phyloP scores from a whole-genome alignment of 1,140 invertebrate genomes.

The Drosophila lini region DNA sequence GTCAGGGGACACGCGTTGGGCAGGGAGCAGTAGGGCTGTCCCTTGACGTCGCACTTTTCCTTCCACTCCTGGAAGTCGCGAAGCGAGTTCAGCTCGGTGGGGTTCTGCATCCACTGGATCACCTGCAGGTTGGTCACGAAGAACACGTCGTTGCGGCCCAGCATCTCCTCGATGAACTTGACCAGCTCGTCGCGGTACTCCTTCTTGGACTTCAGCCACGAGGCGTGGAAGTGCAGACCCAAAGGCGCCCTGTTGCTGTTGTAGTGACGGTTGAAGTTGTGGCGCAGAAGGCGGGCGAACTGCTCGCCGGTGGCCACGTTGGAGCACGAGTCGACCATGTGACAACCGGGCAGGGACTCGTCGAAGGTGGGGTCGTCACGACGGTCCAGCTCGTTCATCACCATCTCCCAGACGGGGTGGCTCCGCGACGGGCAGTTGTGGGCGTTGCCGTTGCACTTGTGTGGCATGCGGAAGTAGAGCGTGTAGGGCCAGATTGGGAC shows the following conservation, averaged over 20 bases:
- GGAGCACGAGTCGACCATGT: slow-evolving; percentile 97
- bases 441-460: slow-evolving; percentile 96
- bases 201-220: slow-evolving; percentile 97
- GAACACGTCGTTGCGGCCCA: slow-evolving; percentile 95
- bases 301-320: slow-evolving; percentile 95
- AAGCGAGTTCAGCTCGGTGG: slow-evolving; percentile 93
- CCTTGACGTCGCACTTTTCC: slow-evolving; percentile 97
- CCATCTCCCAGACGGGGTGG: slow-evolving; percentile 97
- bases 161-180: slow-evolving; percentile 97
- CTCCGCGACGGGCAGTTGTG: slow-evolving; percentile 95
- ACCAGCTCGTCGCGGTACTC: slow-evolving; percentile 96
- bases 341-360: slow-evolving; percentile 95
- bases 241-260: slow-evolving; percentile 95
- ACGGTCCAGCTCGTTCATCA: slow-evolving; percentile 97
- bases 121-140: slow-evolving; percentile 97
- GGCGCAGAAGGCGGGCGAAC: slow-evolving; percentile 93
- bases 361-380: slow-evolving; percentile 96
- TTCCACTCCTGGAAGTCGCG: slow-evolving; percentile 98
- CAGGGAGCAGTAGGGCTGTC: slow-evolving; percentile 95
- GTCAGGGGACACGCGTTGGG: slow-evolving; percentile 95
- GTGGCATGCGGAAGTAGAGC: slow-evolving; percentile 96
- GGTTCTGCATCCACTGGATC: slow-evolving; percentile 99
- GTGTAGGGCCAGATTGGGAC: slow-evolving; percentile 98
- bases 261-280: slow-evolving; percentile 98
- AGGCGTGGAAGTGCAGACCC: slow-evolving; percentile 97